Base-by-base conservation (phyloP, 2,113 vertebrate species). In the Thamnaconus septentrionalis region DNA sequence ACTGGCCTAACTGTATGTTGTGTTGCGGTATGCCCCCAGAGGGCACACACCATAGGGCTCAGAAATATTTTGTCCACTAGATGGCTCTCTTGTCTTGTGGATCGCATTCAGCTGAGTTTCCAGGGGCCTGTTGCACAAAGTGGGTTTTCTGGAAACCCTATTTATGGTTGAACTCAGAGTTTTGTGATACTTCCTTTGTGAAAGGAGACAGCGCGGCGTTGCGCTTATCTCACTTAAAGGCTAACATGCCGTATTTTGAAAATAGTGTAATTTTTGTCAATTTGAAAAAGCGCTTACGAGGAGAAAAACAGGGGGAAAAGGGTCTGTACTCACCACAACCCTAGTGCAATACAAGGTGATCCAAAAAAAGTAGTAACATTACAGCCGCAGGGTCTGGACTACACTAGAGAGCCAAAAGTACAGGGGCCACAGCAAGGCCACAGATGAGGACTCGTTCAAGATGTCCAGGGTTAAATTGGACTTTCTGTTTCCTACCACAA, bases 41-140 rank as follows among this genome's bases (percentile, higher is more conserved):
- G 18, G 18, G 18, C 18, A 31, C 18, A 2, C 18, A 2, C 18
- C 18, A 31, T 31, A 31, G 18, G 18, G 18, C 45, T 6, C 5
- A 46, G 3, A 5, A 6, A 39, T 40, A 41, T 31, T 5, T 53
- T 63, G n/a, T 18, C 75, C 85, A 76, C 56, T 55, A 80, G 82
- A 71, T 76, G 87, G 76, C 83, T 69, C 68, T 81, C 47, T 61
- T 77, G 57, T 60, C 64, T 53, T 3, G 12, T 43, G 11, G 5
- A 51, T 54, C 11, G 48, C 45, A 11, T 51, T n/a, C 2, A 5
- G 7, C 5, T 45, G 44, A 45, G 7, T 45, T 45, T 7, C 44
- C 18, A 31, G 18, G 18, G 18, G 18, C 18, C 18, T 31, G 18
- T 31, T 31, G 18, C 18, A 31, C 18, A 31, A 31, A 31, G 18